These are phyloP conservation scores for Denticeps clupeoides DNA, from an alignment of 2,797 vertebrate genomes.

Conservation along the genomic window DNA sequence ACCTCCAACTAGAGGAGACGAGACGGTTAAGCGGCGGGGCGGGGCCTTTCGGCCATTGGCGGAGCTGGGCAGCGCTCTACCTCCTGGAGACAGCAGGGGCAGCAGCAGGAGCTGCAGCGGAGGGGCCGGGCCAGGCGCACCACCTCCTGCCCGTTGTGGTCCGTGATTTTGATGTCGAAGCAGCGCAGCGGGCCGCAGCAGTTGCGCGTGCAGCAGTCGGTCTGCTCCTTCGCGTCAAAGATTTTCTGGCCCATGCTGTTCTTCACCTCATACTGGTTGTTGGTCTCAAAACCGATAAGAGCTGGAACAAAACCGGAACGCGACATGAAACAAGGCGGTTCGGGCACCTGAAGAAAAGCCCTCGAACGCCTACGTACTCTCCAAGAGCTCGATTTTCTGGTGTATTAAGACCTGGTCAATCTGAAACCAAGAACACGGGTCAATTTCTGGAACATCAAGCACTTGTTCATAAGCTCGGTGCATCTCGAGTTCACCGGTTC, in stretches of 20 bases:
- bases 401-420: slow-evolving; percentile 55
- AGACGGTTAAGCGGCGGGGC: too few species aligned
- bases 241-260: slow-evolving; percentile 48
- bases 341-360: not conserved
- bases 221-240: slow-evolving; percentile 49
- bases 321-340: not conserved
- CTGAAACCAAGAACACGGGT: slow-evolving; percentile 29
- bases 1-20: slow-evolving; percentile 52
- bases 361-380: slow-evolving; percentile 33
- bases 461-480: too few species aligned
- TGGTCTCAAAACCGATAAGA: slow-evolving; percentile 46
- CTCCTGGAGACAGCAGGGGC: slow-evolving; percentile 58
- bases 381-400: slow-evolving; percentile 45
- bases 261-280: slow-evolving; percentile 54
- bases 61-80: slow-evolving; percentile 26
- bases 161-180: slow-evolving; percentile 46
- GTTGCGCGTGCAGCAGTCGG: slow-evolving; percentile 49
- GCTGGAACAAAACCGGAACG: too few species aligned
- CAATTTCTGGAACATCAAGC: not conserved
- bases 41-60: too few species aligned
- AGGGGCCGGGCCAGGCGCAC: slow-evolving; percentile 52
- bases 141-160: slow-evolving; percentile 48
- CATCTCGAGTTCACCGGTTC: not conserved
- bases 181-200: slow-evolving; percentile 52
- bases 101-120: slow-evolving; percentile 51